Evolutionary conservation across 2,113 vertebrate genomes (phyloP).

Genomic region (Ivindomyrus marchei): DNA sequence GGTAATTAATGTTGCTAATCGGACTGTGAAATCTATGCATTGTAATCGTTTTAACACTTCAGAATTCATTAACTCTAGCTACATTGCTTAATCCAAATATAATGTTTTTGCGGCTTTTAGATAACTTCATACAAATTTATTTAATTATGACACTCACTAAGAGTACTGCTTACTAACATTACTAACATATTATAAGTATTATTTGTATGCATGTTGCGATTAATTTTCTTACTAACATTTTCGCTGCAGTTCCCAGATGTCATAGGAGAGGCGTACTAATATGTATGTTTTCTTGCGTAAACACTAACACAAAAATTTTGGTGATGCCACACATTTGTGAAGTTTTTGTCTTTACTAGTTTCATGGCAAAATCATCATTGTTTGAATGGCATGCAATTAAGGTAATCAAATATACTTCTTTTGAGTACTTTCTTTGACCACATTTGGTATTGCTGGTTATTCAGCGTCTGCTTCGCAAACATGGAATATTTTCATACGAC

Average conservation of each 20-base stretch:
- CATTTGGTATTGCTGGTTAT: background rate
- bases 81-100: background rate
- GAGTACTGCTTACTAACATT: background rate
- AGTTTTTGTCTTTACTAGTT: background rate
- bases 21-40: background rate
- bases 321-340: background rate
- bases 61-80: background rate
- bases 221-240: background rate
- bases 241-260: background rate
- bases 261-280: background rate
- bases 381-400: background rate
- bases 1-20: background rate
- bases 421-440: background rate
- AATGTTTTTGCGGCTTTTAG: background rate
- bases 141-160: background rate
- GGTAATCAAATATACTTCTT: background rate
- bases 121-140: background rate
- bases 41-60: background rate
- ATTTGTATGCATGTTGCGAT: background rate
- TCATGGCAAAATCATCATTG: background rate
- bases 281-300: background rate
- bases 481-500: constrained; percentile 24
- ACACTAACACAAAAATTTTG: background rate
- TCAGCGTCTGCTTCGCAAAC: background rate
- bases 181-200: background rate